Base-by-base conservation (phyloP, 1,140 invertebrate genomes). In the Paralvinella palmiformis region DNA sequence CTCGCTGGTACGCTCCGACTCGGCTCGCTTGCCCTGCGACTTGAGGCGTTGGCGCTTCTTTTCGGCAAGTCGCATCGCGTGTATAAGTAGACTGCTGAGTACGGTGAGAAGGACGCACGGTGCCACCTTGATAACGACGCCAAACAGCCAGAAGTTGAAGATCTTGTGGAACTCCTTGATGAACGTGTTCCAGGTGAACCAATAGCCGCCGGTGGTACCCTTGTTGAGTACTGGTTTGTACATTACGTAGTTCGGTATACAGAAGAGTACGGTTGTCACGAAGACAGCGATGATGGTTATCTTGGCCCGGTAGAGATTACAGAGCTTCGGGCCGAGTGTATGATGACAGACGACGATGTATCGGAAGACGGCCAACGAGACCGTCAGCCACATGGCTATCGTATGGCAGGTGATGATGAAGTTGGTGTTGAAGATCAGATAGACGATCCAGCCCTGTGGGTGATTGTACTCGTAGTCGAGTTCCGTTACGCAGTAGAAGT, bases 381-480 rank as follows among this genome's bases (percentile, higher is more conserved):
- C 88, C 0, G 94, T 96, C 66, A 97, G 77, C 86, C 90, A 95
- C 68, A 94, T 95, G 0, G 92, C 93, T 63, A 96, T 91, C 1
- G 93, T 94, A 77, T 98, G 94, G 75, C 89, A 84, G 0, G 92
- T 90, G 85, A 84, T 80, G 4, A 84, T 81, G 73, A 94, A 94
- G 65, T 92, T 67, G 66, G 74, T 77, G 65, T 75, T 72, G 44
- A 79, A 72, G 7, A 76, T 53, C 31, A 76, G 70, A 61, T 79
- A 79, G 17, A 67, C 33, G 62, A 63, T 22, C 62, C 62, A 63
- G 6, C 50, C 50, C 3, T 57, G 24, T 7, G 63, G 44, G 35
- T 65, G 63, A 10, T 48, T 41, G 1, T 22, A 10, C 4, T 6
- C 24, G 37, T 20, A 20, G 33, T 65, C 57, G 13, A 31, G 59